Conservation (phyloP, 2,888 invertebrate genomes). For the Brachypalpus laphriformis region DNA sequence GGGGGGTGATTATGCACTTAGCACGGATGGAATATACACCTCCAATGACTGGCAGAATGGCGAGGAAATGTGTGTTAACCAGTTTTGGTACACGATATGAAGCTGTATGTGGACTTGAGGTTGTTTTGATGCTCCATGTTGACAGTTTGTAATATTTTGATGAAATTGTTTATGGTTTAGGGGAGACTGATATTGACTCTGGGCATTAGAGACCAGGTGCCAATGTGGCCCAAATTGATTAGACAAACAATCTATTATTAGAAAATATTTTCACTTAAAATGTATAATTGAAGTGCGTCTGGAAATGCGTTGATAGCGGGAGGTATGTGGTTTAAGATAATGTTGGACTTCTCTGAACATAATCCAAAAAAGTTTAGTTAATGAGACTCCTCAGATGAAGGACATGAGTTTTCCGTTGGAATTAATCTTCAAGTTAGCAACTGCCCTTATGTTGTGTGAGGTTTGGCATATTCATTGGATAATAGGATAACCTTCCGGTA, state of each 20-base stretch:
- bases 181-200: conserved; percentile 6
- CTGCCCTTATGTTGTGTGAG: no score
- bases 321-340: no score
- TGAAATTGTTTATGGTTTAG: neutral
- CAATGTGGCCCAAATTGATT: conserved; percentile 3
- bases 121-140: conserved; percentile 16
- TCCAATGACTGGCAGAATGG: neutral
- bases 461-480: no score
- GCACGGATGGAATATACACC: neutral
- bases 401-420: no score
- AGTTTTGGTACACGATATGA: no score
- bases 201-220: conserved; percentile 21
- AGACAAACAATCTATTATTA: neutral
- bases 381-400: no score
- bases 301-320: neutral
- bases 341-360: no score
- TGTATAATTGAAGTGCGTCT: neutral
- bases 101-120: neutral
- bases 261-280: neutral
- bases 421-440: no score
- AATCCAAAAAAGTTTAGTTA: no score
- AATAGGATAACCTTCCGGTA: no score
- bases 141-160: conserved; percentile 29
- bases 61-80: neutral
- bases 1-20: conserved; percentile 1